A percentile compares a stretch with the other conserved stretches of the same genome.
These are phyloP conservation scores for Aleiodes testaceus DNA, from an alignment of 2,888 invertebrate species.

Conservation along the genomic window DNA sequence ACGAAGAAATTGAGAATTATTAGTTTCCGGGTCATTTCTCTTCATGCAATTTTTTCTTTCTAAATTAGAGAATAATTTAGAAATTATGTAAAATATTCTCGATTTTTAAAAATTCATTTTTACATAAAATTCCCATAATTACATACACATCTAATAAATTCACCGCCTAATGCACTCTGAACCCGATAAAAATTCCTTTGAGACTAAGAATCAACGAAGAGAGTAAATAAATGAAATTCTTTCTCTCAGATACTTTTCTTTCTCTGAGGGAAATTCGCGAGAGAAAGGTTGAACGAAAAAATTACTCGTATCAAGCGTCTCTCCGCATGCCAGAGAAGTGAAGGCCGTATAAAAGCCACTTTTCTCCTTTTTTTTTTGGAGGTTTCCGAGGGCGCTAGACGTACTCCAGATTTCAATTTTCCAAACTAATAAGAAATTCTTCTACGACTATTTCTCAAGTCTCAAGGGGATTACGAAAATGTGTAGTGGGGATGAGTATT, in stretches of 20 bases:
- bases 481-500: constrained; percentile 2
- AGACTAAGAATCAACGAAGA: not conserved
- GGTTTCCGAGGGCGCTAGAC: constrained; percentile 32
- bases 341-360: constrained; percentile 24
- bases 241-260: not conserved
- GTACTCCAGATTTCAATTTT: constrained; percentile 60
- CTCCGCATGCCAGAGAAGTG: constrained; percentile 29
- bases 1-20: no score
- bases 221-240: not conserved
- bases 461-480: constrained; percentile 32
- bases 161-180: no score
- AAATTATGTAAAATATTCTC: no score
- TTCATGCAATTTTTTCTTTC: no score
- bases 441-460: constrained; percentile 58
- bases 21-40: no score
- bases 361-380: not conserved
- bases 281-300: constrained; percentile 29
- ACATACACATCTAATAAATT: no score
- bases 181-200: no score
- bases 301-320: constrained; percentile 36
- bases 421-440: constrained; percentile 68
- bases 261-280: constrained; percentile 2
- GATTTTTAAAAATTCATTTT: no score
- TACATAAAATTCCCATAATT: no score
- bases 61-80: no score